These are phyloP conservation scores for Neoascia interrupta DNA, from an alignment of 2,888 invertebrate species.

Conservation along the genomic window DNA sequence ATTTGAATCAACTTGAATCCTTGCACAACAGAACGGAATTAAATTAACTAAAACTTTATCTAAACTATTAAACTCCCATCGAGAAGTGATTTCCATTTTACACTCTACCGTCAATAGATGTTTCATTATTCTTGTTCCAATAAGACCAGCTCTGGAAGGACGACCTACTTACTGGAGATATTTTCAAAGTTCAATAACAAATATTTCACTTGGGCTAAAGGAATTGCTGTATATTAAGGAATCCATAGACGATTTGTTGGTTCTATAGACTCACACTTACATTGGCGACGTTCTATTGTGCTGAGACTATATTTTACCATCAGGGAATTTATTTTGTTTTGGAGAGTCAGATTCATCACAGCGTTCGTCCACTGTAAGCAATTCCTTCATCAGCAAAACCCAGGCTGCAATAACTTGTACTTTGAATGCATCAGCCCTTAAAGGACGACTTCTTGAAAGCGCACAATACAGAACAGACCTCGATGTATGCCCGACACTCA, in stretches of 20 bases:
- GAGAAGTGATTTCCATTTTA: conserved; percentile 38
- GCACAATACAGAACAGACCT: conserved; percentile 1
- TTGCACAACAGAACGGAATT: conserved; percentile 5
- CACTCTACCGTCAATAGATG: conserved; percentile 11
- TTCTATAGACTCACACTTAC: too few species aligned
- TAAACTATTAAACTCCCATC: conserved; percentile 36
- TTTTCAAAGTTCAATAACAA: too few species aligned
- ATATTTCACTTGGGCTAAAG: too few species aligned
- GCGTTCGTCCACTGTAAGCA: conserved; percentile 2
- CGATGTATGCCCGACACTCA: too few species aligned
- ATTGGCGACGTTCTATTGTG: too few species aligned
- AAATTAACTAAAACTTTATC: conserved; percentile 25
- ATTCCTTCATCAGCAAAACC: conserved; percentile 15
- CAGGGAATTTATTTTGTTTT: conserved; percentile 50
- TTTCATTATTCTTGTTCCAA: conserved; percentile 8
- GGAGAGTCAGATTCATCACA: conserved; percentile 28
- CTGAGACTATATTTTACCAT: conserved; percentile 41
- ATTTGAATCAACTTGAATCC: too few species aligned
- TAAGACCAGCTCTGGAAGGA: neutral
- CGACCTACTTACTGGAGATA: neutral
- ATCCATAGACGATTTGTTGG: too few species aligned
- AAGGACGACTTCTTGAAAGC: too few species aligned
- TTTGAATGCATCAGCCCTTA: too few species aligned
- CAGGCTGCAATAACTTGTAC: too few species aligned
- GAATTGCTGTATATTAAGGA: too few species aligned